Evolutionary conservation across 2,113 vertebrate species (phyloP), one percentile per base, ranked within the genome.

Genomic region (Vulpes vulpes): DNA sequence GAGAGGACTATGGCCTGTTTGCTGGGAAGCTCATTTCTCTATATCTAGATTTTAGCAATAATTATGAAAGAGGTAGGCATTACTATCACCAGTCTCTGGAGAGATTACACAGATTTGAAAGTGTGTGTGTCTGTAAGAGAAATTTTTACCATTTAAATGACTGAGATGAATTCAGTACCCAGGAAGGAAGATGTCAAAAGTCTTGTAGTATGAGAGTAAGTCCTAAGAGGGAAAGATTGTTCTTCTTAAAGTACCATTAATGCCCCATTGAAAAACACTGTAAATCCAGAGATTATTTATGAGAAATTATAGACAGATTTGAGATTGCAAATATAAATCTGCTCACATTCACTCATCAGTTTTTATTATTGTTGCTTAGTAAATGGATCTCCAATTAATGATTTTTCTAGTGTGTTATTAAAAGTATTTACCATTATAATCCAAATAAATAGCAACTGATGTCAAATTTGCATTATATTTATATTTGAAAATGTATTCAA

Each of bases 321-420:
- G 78, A 79, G 74, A 69, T 67, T 93, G 64, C 32, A 97, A 94
- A 96, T 95, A 78, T 62, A 95, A 96, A 95, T 97, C 90, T 93
- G 35, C n/a, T 94, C 84, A 89, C 15, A 2, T 96, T 92, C 81
- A 73, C 30, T 57, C 85, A 92, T 95, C 93, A 92, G 3, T 95
- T 98, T 98, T 98, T 97, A 79, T 97, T 97, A 96, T 96, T 97
- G 84, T 96, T 89, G 83, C 55, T 97, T 90, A 96, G 91, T 67
- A 96, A 96, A 96, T 98, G 35, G 43, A 87, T 74, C 62, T 91
- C 32, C 84, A 89, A 80, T 96, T 97, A 97, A 98, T 95, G 94
- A 91, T 94, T 95, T 97, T 97, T 97, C 81, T 97, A 96, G 97
- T 95, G 78, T 98, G 89, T 95, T 96, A 96, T 97, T 97, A 91